Evolutionary conservation across 1,140 invertebrate genomes (phyloP), one percentile per base, ranked within the genome.

Genomic region (Conopomorpha cramerella): DNA sequence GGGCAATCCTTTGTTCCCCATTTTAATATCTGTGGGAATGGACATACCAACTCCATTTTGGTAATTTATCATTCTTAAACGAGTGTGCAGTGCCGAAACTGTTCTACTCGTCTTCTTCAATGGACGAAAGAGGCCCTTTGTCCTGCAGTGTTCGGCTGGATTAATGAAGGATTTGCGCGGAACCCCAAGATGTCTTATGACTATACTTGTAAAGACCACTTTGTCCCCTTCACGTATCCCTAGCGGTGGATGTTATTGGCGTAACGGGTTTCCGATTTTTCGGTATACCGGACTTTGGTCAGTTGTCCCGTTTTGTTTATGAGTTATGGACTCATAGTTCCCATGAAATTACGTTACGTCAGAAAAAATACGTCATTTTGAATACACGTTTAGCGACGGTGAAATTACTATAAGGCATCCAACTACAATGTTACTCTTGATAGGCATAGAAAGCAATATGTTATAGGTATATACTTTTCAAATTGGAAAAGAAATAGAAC

Each of bases 1-100:
- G 64, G 56, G 53, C 45, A 41, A 19, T 48, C 49, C 37, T 57
- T 74, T 74, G 70, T 74, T 44, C 51, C 31, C 38, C 46, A 41
- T 55, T 72, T 68, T 74, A 74, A 74, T 74, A 74, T 74, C 67
- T 74, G 70, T 74, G 70, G 70, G 70, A 74, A 74, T 70, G 56
- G 64, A 74, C 70, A 70, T 71, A 58, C 70, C 70, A 62, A 61
- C 51, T 68, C 59, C 61, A 66, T 68, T 65, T 70, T 41, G 54
- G 63, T 56, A 66, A 74, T 74, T 74, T 71, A 74, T 74, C 70
- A 74, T 71, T 71, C 66, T 71, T 72, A 70, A 74, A 64, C 60
- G 46, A 63, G 59, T 56, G 37, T 29, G 52, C 49, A 55, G 46
- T 50, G 55, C 51, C 46, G 38, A 43, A n/a, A n/a, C 51, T 59